Evolutionary conservation across 2,797 vertebrate genomes (phyloP), one percentile per base, ranked within the genome.

Genomic region (Anas bernieri): DNA sequence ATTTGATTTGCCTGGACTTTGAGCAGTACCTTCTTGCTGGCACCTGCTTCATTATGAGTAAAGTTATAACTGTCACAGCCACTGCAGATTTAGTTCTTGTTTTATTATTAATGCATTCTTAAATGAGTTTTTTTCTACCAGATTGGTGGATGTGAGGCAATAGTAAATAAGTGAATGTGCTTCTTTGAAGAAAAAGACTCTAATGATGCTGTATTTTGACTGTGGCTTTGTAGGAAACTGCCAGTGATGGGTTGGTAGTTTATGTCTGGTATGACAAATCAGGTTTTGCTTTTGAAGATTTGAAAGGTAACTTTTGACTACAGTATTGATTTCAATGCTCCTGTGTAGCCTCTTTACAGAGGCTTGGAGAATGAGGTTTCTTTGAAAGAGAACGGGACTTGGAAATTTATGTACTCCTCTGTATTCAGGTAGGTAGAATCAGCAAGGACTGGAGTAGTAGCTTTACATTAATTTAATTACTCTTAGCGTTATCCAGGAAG

Each of bases 1-100:
- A 13, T 55, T 90, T 86, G 87, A 88, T 92, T 88, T 86, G 50
- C 63, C 79, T 72, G 83, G 83, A 72, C 89, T 62, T 83, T 46
- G 33, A 88, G 79, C 50, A 85, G 23, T n/a, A 75, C 62, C 73
- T 77, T 88, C 79, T 78, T 81, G 25, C 58, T 91, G 45, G n/a
- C 55, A 91, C 22, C 66, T 59, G n/a, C 55, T 84, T 90, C 62
- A 52, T 56, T 75, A 46, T 59, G 83, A 59, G 26, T 81, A 31
- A 77, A 80, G 56, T 68, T 92, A 3, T 4, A 72, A 72, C 54
- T 58, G 62, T 82, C 62, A 69, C 41, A 78, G 64, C 45, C 70
- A 66, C 73, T 6, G 9, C 79, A 63, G 64, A 35, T 88, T 85
- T 85, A 85, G 85, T 80, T 90, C 66, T 75, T 67, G 12, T 30